Evolutionary conservation across 2,888 invertebrate species (phyloP).

Genomic region (Muscina levida): DNA sequence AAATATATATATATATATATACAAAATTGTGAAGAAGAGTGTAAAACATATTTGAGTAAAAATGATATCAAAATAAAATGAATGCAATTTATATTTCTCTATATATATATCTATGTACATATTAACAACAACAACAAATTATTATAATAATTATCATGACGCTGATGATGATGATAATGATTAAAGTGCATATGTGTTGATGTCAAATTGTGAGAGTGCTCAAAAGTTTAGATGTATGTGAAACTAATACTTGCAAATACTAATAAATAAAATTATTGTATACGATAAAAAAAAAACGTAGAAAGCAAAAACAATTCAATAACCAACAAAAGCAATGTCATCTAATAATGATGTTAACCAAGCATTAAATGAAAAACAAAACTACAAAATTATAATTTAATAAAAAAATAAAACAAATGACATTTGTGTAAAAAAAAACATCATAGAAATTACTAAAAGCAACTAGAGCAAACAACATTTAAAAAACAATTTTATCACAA

Average conservation of each 20-base stretch:
- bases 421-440: not conserved
- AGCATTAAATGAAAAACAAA: slow-evolving; percentile 54
- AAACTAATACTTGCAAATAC: slow-evolving; percentile 18
- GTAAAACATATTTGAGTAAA: slow-evolving; percentile 52
- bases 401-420: slow-evolving; percentile 13
- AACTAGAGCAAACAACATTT: not conserved
- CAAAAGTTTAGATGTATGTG: slow-evolving; percentile 19
- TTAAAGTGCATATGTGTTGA: slow-evolving; percentile 33
- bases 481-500: slow-evolving; percentile 11
- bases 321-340: slow-evolving; percentile 38
- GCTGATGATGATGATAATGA: not conserved
- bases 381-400: slow-evolving; percentile 26
- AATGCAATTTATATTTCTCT: slow-evolving; percentile 61
- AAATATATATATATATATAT: not conserved
- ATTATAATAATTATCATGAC: slow-evolving; percentile 14
- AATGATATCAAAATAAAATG: slow-evolving; percentile 65
- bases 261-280: not conserved
- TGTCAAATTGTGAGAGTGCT: slow-evolving; percentile 39
- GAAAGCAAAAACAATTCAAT: too few relatives aligned
- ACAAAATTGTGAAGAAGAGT: slow-evolving; percentile 20
- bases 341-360: not conserved
- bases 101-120: slow-evolving; percentile 44
- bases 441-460: not conserved
- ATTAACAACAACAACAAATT: slow-evolving; percentile 42
- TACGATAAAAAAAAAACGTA: not conserved